phyloP scores from a whole-genome alignment of 2,113 vertebrate genomes.

The Desmodus rotundus region DNA sequence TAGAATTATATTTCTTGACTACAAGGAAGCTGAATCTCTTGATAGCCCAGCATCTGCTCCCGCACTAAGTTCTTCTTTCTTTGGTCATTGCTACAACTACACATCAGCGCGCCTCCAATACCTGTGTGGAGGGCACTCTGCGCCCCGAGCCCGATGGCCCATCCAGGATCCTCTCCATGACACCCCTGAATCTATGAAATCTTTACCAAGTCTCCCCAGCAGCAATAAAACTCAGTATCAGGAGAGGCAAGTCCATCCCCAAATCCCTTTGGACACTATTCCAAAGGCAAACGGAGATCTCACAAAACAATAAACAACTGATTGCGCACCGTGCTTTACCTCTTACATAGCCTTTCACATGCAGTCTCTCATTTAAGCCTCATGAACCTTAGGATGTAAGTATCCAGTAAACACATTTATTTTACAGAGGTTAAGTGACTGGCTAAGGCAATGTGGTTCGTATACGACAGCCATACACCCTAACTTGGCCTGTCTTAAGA shows the following conservation, averaged over 20 bases:
- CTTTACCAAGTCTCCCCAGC: not conserved
- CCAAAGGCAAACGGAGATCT: not conserved
- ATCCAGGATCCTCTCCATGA: not conserved
- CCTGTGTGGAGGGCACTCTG: not conserved
- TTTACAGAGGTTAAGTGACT: not conserved
- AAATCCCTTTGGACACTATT: not conserved
- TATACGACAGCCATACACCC: not conserved
- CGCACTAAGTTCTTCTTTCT: constrained; percentile 45
- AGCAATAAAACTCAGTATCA: not conserved
- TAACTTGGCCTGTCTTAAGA: not conserved
- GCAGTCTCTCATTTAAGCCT: not conserved
- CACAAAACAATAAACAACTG: not conserved
- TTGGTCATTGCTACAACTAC: not conserved
- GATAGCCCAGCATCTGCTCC: constrained; percentile 20
- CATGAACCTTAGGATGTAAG: not conserved
- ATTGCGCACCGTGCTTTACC: not conserved
- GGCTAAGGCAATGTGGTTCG: not conserved
- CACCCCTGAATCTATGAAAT: not conserved
- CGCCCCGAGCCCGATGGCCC: not conserved
- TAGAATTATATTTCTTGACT: constrained; percentile 19
- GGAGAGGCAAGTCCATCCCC: not conserved
- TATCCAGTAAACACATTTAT: not conserved
- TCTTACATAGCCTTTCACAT: not conserved
- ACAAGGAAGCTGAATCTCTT: not conserved
- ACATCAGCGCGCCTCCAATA: not conserved